A percentile compares a stretch with the other conserved stretches of the same genome.
Evolutionary conservation across 2,797 vertebrate species (phyloP).

Genomic region (Masticophis lateralis): DNA sequence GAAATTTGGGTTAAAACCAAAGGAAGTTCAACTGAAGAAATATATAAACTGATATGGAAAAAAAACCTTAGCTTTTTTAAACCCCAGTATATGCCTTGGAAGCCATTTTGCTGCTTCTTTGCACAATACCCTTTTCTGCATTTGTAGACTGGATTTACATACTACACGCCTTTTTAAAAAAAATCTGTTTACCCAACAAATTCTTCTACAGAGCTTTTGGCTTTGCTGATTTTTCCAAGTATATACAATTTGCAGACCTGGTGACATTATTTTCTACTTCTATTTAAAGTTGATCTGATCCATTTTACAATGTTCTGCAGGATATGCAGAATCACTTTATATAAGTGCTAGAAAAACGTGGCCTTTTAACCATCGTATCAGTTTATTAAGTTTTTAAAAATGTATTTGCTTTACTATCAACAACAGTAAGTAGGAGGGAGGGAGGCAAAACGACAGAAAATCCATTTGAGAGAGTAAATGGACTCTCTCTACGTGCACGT

Average conservation of each 20-base stretch:
- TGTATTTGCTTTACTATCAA: slow-evolving; percentile 47
- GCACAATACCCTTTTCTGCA: neutral
- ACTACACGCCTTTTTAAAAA: neutral
- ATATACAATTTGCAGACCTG: slow-evolving; percentile 49
- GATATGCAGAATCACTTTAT: slow-evolving; percentile 48
- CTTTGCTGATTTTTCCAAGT: slow-evolving; percentile 46
- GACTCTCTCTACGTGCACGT: slow-evolving; percentile 34
- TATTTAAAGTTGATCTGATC: slow-evolving; percentile 51
- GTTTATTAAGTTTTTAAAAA: slow-evolving; percentile 63
- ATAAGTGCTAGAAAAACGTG: slow-evolving; percentile 28
- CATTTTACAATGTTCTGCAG: slow-evolving; percentile 44
- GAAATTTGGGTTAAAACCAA: neutral
- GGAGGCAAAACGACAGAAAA: slow-evolving; percentile 62
- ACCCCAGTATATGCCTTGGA: neutral
- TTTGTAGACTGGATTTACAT: slow-evolving; percentile 39
- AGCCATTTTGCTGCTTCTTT: neutral
- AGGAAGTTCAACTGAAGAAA: neutral
- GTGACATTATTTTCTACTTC: slow-evolving; percentile 41
- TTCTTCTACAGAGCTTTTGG: slow-evolving; percentile 49
- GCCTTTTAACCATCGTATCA: slow-evolving; percentile 52
- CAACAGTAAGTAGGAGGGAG: slow-evolving; percentile 35
- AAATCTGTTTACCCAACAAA: neutral
- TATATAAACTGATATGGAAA: neutral
- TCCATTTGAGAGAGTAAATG: slow-evolving; percentile 62
- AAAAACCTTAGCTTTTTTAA: neutral